These are phyloP conservation scores for Plectropomus leopardus DNA, from an alignment of 2,113 vertebrate species.

Conservation along the genomic window DNA sequence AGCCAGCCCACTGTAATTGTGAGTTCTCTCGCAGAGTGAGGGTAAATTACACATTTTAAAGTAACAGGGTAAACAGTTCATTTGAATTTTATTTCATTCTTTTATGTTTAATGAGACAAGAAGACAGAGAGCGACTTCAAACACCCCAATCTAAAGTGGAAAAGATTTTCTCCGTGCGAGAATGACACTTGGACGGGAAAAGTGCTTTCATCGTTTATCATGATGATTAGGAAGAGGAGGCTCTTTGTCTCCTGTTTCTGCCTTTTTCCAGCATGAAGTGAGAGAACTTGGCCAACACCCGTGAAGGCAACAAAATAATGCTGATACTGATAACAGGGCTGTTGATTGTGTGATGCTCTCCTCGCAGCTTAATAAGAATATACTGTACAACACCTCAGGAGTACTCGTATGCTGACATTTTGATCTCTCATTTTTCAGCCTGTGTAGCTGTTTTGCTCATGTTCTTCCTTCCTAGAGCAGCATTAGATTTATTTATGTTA, in stretches of 20 bases:
- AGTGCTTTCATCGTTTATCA: constrained; percentile 77
- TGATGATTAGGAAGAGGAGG: constrained; percentile 76
- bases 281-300: constrained; percentile 63
- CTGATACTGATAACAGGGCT: constrained; percentile 42
- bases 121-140: constrained; percentile 84
- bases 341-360: constrained; percentile 26
- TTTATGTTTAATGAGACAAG: constrained; percentile 86
- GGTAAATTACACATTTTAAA: constrained; percentile 85
- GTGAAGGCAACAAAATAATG: constrained; percentile 38
- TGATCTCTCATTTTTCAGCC: constrained; percentile 19
- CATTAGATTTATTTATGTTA: neutral
- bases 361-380: constrained; percentile 8
- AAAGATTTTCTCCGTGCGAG: constrained; percentile 67
- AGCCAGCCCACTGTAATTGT: constrained; percentile 84
- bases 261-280: constrained; percentile 49
- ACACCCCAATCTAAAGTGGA: constrained; percentile 78
- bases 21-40: constrained; percentile 80
- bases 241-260: constrained; percentile 72
- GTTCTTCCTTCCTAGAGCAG: neutral
- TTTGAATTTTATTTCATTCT: constrained; percentile 81
- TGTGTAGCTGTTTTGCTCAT: neutral
- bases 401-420: constrained; percentile 19
- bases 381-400: constrained; percentile 9
- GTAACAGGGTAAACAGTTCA: constrained; percentile 85
- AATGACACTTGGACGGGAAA: constrained; percentile 74